Evolutionary conservation across 2,113 vertebrate genomes (phyloP).

Genomic region (Rhinopithecus roxellana): DNA sequence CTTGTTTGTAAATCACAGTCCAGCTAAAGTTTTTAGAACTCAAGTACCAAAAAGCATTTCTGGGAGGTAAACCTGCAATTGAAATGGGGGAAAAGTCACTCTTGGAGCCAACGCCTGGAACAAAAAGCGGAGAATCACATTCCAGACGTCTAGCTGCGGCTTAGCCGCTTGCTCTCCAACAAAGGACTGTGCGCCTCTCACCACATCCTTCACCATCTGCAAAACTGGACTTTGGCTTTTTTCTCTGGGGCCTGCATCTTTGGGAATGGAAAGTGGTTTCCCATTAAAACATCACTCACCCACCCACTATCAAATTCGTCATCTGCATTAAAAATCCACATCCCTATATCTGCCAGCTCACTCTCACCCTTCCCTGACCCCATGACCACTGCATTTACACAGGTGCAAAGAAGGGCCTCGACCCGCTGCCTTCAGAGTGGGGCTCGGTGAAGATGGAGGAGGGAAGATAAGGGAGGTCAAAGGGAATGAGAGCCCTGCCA

Average conservation of each 20-base stretch:
- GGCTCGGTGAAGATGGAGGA: slow-evolving; percentile 76
- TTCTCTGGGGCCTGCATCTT: background rate
- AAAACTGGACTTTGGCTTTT: background rate
- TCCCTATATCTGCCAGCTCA: slow-evolving; percentile 31
- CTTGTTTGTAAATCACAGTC: background rate
- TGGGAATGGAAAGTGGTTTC: slow-evolving; percentile 31
- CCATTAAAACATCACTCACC: slow-evolving; percentile 64
- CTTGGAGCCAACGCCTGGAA: background rate
- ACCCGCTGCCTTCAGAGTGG: slow-evolving; percentile 72
- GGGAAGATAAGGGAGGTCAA: slow-evolving; percentile 84
- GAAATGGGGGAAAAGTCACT: background rate
- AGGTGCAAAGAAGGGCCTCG: slow-evolving; percentile 78
- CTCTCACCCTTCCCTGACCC: slow-evolving; percentile 77
- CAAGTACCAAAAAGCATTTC: background rate
- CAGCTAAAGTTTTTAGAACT: background rate
- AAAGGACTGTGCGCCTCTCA: background rate
- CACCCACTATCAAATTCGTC: slow-evolving; percentile 61
- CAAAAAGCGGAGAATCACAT: background rate
- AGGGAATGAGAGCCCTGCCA: slow-evolving; percentile 78
- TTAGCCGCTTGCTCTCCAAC: background rate
- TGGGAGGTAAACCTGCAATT: background rate
- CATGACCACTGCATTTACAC: slow-evolving; percentile 83
- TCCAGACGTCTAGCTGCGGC: background rate
- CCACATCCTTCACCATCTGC: background rate
- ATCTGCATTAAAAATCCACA: slow-evolving; percentile 69